Base-by-base conservation (phyloP, 2,113 vertebrate species). In the Ailuropoda melanoleuca region DNA sequence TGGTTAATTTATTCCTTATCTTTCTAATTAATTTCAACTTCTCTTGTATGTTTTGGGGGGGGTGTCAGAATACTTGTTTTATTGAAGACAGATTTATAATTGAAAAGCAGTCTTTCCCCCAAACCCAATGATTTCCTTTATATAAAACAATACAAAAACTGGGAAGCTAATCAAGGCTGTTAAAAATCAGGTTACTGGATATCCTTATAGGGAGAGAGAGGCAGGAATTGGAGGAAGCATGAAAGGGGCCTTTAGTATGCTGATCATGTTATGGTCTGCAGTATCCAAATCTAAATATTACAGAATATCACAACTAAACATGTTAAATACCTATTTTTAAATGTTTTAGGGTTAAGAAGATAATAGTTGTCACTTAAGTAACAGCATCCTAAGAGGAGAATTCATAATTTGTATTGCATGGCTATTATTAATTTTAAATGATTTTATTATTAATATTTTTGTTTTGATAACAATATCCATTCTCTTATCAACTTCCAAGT, bases 81-180 rank as follows among this genome's bases (percentile, higher is more conserved):
- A 26, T 14, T 95, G n/a, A 96, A 87, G 70, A 74, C 17, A 97
- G 12, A 46, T 64, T 96, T 88, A 43, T 48, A 88, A 97, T 46
- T 75, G 18, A 95, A 96, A 78, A 95, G 43, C 10, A 64, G 3
- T 93, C 34, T 88, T 83, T 89, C 55, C 18, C n/a, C 17, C 29
- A 91, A 78, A 50, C 19, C 29, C 31, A 84, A 74, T 90, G 11
- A 92, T 88, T 83, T 93, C 6, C 92, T 87, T 92, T 75, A 39
- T 15, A 53, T 55, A 39, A 93, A 81, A 88, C 21, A 82, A 64
- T 66, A 84, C 24, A 81, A 84, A 95, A 90, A 34, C 23, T 37
- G 17, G 50, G 34, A 85, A 43, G 46, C 34, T 64, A 78, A 93
- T 4, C 21, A 9, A 88, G 64, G 7, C 2, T 77, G 4, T 77